Percentiles rank a stretch among this genome's conserved stretches.
Conservation (phyloP, 2,888 invertebrate genomes). For the Tenthredo amoena region DNA sequence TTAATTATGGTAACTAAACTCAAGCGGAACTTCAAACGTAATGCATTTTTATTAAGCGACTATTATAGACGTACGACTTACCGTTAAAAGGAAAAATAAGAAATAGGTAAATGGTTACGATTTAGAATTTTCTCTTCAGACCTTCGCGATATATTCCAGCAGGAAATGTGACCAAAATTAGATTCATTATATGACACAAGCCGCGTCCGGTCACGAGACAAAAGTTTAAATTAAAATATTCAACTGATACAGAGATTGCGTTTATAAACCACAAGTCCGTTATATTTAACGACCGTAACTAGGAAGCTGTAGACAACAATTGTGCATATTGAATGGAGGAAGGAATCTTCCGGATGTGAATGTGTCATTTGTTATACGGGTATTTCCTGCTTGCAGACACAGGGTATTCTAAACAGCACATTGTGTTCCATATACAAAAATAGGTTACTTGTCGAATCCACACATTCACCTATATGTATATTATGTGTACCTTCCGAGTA, state of each 20-base stretch:
- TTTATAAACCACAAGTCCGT: slow-evolving; percentile 26
- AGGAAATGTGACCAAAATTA: neutral
- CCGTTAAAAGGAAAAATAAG: neutral
- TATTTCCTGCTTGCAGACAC: slow-evolving; percentile 17
- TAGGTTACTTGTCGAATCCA: neutral
- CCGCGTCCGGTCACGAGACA: slow-evolving; percentile 11
- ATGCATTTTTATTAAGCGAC: neutral
- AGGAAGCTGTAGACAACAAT: slow-evolving; percentile 34
- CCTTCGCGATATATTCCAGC: neutral
- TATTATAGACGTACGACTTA: neutral
- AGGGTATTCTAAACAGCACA: neutral
- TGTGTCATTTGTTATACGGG: slow-evolving; percentile 21
- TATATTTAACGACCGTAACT: slow-evolving; percentile 32
- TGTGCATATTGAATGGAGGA: slow-evolving; percentile 37
- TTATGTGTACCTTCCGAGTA: neutral
- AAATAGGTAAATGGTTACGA: neutral
- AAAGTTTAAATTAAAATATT: slow-evolving; percentile 29
- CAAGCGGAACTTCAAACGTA: neutral
- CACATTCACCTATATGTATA: neutral
- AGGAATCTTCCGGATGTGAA: slow-evolving; percentile 27
- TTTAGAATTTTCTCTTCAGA: neutral
- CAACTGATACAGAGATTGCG: neutral
- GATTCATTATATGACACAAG: neutral
- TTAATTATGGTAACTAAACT: neutral
- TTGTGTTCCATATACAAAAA: neutral